Percentiles rank a stretch among this genome's conserved stretches.
Conservation (phyloP, 2,888 invertebrate species). For the Ptychoptera contaminata region DNA sequence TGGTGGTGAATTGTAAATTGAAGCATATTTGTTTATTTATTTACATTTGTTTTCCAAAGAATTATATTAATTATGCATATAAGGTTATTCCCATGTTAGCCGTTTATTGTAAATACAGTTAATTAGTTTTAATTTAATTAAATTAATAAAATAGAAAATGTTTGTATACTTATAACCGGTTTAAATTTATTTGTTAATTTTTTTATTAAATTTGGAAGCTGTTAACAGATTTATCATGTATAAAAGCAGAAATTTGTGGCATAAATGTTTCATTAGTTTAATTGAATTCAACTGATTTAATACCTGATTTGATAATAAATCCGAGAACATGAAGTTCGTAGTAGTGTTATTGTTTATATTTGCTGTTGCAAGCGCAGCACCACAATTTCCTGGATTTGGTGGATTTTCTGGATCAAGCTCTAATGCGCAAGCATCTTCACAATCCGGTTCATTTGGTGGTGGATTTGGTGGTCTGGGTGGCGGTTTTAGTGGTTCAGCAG, state of each 20-base stretch:
- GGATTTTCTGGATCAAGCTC: background rate
- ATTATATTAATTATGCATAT: no score
- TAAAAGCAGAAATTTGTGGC: background rate
- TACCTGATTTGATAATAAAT: background rate
- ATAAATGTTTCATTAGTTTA: background rate
- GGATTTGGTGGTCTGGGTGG: background rate
- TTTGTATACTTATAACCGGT: no score
- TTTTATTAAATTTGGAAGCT: background rate
- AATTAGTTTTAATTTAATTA: no score
- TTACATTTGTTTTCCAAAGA: no score
- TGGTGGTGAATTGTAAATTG: no score
- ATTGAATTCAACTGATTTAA: background rate
- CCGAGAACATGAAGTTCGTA: background rate
- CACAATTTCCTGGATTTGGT: background rate
- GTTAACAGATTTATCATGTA: background rate
- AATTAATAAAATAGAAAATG: no score
- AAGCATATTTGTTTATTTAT: no score
- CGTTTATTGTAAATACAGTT: no score
- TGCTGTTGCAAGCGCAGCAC: background rate
- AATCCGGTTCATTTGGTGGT: background rate
- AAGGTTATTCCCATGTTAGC: no score
- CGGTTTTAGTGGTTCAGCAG: background rate
- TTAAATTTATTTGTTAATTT: no score
- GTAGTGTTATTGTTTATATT: background rate
- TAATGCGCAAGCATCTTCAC: background rate